Base-by-base conservation (phyloP, 2,113 vertebrate genomes). In the Salvelinus alpinus region DNA sequence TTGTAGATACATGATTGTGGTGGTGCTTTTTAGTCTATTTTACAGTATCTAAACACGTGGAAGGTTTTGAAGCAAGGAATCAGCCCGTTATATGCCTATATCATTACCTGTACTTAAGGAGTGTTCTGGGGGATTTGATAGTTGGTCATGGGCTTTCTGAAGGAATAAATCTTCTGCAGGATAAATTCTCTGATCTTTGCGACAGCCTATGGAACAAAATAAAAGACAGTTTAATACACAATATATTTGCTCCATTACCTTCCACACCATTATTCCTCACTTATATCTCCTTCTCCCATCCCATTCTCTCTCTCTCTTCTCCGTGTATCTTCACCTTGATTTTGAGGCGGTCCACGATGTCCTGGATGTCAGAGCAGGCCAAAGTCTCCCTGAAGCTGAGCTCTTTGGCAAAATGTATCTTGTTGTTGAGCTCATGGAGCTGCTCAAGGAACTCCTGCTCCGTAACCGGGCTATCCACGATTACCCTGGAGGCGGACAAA, bases 91-190 rank as follows among this genome's bases (percentile, higher is more conserved):
- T 11, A 38, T 20, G 22, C n/a, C n/a, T 18, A 27, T 34, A 4
- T n/a, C 4, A 0, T 20, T 68, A 96, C 96, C 95, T 94, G 94
- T 94, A 95, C 65, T 97, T 98, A 7, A 98, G 94, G 62, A 0
- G 96, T 95, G 22, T 97, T 97, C 91, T 98, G 97, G 0, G 97
- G 96, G 74, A 98, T 97, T 89, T 98, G 97, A 81, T 97, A 98
- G 92, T 98, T 98, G 73, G 97, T 98, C 96, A 98, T 98, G 0
- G 96, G 96, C 73, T 98, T 98, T 78, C 96, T 93, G 89, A 98
- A 98, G 1, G 96, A 97, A 82, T 95, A 96, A 64, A 97, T 96
- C 88, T 98, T 98, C 90, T 97, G 96, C 6, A 98, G 93, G 73
- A 97, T 94, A 78, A 96, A 98, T 77, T 98, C 97, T 2, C 96